Evolutionary conservation across 2,797 vertebrate species (phyloP), one percentile per base, ranked within the genome.

Genomic region (Acrossocheilus fasciatus): DNA sequence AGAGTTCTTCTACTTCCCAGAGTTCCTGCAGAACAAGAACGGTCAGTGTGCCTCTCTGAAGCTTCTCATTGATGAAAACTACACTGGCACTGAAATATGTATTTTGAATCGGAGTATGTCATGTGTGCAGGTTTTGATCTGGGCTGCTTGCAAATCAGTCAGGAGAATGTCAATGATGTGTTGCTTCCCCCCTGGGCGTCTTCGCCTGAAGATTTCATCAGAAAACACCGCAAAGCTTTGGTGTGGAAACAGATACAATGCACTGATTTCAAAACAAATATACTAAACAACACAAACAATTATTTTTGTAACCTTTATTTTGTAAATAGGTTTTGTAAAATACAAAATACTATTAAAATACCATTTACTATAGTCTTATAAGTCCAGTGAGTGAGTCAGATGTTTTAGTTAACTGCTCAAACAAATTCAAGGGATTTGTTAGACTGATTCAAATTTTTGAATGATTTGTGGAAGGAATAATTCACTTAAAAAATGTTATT

Each of bases 1-100:
- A 0, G 98, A 99, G 92, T 99, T 99, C 93, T 99, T 99, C 95
- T 99, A 98, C 93, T 98, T 97, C 91, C 97, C 98, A 0, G 98
- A 99, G 91, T 97, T 99, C 93, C 92, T 99, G 92, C 95, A 99
- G 92, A 99, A 99, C 94, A 95, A 97, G 93, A 99, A 99, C 0
- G 96, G 98, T 98, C 45, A 82, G 72, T 20, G 68, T 47, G 62
- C 41, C 14, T 69, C 34, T 47, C 11, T 18, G n/a, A 26, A 54
- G 47, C 81, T 7, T n/a, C 17, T 82, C 34, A 11, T 1, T 57
- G 4, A 77, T 47, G 14, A 52, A 66, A 57, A 54, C 6, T 72
- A 17, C 59, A 20, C 47, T 11, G 14, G 7, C 34, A 69, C 1
- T 68, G 3, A 57, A 72, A 41, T n/a, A 26, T 76, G 17, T 62